Conservation (phyloP, 2,888 invertebrate genomes). For the Phoronis australis region DNA sequence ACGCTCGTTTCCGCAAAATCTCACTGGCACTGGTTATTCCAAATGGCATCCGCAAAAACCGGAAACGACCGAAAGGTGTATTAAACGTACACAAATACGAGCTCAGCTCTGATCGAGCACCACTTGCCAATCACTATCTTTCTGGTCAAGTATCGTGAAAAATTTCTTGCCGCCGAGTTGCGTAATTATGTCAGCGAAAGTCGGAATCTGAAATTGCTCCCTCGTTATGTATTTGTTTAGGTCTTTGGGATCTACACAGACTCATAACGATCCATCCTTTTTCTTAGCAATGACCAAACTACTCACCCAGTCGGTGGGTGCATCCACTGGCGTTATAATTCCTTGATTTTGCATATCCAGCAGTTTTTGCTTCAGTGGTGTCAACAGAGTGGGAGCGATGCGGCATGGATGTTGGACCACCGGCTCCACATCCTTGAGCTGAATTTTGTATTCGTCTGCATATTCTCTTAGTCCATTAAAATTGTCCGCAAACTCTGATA, state of each 20-base stretch:
- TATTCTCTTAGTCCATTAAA: no score
- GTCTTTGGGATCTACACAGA: neutral
- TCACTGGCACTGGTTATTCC: constrained; percentile 3
- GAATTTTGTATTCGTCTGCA: no score
- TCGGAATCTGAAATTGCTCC: neutral
- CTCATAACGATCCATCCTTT: neutral
- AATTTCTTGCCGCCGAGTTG: neutral
- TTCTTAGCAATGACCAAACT: neutral
- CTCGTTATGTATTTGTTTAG: neutral
- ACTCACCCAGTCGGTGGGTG: constrained; percentile 1
- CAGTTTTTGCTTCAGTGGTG: no score
- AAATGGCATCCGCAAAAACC: no score
- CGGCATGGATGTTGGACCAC: no score
- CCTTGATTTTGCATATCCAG: neutral
- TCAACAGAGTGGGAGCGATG: no score
- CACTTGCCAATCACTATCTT: neutral
- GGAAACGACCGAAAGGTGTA: no score
- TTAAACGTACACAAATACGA: neutral
- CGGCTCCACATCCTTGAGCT: no score
- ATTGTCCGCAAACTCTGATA: no score
- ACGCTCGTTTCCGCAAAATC: no score
- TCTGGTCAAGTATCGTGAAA: neutral
- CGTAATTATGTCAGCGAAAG: neutral
- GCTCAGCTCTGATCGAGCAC: neutral
- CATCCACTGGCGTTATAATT: neutral